Conservation (phyloP, 2,113 vertebrate species). For the Ovibos moschatus region DNA sequence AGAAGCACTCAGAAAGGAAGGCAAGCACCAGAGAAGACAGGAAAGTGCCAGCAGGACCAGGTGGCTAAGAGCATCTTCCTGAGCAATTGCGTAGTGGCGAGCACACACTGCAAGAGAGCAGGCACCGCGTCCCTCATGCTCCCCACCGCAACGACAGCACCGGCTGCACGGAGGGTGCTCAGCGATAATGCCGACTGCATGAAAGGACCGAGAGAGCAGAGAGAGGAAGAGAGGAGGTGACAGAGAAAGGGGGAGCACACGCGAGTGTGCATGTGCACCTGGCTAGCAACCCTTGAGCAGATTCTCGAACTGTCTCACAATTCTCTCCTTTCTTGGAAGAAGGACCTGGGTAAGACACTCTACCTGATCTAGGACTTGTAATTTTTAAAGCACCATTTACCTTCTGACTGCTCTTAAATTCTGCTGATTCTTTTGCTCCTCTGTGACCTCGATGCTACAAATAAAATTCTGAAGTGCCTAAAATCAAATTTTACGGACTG, state of each 20-base stretch:
- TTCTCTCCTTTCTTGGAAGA: not conserved
- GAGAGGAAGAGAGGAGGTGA: not conserved
- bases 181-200: accelerated
- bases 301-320: not conserved
- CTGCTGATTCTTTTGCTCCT: conserved; percentile 2
- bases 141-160: not conserved
- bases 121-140: not conserved
- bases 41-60: not conserved
- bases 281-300: not conserved
- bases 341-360: not conserved
- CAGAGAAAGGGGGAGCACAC: not conserved
- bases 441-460: not conserved
- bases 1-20: not conserved
- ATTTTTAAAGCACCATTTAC: conserved; percentile 4
- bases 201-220: not conserved
- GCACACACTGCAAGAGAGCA: not conserved
- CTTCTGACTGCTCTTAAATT: not conserved
- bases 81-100: not conserved
- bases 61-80: not conserved
- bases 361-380: not conserved
- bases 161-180: not conserved
- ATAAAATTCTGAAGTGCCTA: conserved; percentile 22
- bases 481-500: conserved; percentile 33
- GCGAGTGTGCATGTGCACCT: accelerated
- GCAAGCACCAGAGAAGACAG: not conserved